Evolutionary conservation across 2,113 vertebrate species (phyloP).

Genomic region (Baryphthengus martii): DNA sequence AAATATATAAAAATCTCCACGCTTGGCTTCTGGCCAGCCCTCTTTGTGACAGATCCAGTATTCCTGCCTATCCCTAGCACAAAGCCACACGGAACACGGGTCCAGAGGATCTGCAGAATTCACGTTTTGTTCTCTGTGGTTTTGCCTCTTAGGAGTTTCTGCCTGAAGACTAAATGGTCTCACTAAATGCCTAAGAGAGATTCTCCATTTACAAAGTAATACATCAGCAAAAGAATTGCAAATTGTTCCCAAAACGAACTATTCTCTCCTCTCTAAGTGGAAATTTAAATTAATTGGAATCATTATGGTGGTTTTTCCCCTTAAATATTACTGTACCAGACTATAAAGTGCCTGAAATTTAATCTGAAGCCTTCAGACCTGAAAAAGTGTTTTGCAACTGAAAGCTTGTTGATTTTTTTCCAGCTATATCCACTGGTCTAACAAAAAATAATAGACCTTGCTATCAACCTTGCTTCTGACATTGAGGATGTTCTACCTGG

Average conservation of each 20-base stretch:
- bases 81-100: neutral
- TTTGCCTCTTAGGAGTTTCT: neutral
- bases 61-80: neutral
- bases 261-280: neutral
- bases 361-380: slow-evolving; percentile 13
- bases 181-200: neutral
- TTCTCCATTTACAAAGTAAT: slow-evolving; percentile 15
- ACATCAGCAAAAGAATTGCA: slow-evolving; percentile 27
- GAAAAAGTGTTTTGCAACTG: neutral
- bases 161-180: slow-evolving; percentile 2
- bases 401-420: neutral
- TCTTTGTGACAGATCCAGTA: neutral
- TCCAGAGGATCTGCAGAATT: neutral
- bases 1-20: neutral
- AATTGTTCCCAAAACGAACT: slow-evolving; percentile 19
- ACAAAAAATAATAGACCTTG: neutral
- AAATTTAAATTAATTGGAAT: slow-evolving; percentile 51
- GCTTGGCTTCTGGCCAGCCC: neutral
- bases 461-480: neutral
- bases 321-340: slow-evolving; percentile 10
- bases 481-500: neutral
- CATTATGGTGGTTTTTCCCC: neutral
- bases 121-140: neutral
- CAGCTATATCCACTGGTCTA: neutral
- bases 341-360: slow-evolving; percentile 17